Evolutionary conservation across 1,140 invertebrate genomes (phyloP).

Genomic region (Drosophila cardini): DNA sequence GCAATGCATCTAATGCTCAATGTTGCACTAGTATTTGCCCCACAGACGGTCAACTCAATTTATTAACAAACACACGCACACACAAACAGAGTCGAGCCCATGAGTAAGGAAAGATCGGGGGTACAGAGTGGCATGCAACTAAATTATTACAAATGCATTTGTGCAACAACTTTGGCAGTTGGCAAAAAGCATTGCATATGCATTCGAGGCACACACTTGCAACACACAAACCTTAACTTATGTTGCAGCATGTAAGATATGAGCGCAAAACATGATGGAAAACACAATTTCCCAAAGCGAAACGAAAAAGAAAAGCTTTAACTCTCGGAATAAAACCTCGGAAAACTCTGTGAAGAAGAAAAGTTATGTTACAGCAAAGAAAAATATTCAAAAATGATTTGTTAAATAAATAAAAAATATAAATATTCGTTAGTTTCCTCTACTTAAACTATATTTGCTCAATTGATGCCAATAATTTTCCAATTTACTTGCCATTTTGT

Average conservation of each 20-base stretch:
- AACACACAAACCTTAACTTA: neutral
- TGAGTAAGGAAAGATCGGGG: neutral
- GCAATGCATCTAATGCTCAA: slow-evolving; percentile 42
- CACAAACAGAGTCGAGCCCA: slow-evolving; percentile 35
- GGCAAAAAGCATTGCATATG: slow-evolving; percentile 29
- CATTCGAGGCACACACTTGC: neutral
- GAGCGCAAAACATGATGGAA: too few relatives aligned
- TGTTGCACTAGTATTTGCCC: slow-evolving; percentile 55
- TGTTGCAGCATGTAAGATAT: neutral
- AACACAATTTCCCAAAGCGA: too few relatives aligned
- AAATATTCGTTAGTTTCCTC: neutral
- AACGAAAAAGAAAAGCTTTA: too few relatives aligned
- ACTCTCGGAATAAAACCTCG: too few relatives aligned
- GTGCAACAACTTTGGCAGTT: slow-evolving; percentile 54
- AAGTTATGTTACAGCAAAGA: too few relatives aligned
- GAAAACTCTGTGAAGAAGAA: too few relatives aligned
- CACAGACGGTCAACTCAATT: slow-evolving; percentile 67
- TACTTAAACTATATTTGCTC: neutral
- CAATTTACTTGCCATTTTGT: neutral
- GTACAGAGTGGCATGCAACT: slow-evolving; percentile 9
- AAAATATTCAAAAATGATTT: too few relatives aligned
- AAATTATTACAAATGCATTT: slow-evolving; percentile 61
- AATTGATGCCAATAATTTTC: too few relatives aligned
- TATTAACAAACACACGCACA: slow-evolving; percentile 65
- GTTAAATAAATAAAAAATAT: too few relatives aligned